Percentiles rank a stretch among this genome's conserved stretches.
These are phyloP conservation scores for Campylomormyrus tamandua DNA, from an alignment of 2,113 vertebrate genomes.

Conservation along the genomic window DNA sequence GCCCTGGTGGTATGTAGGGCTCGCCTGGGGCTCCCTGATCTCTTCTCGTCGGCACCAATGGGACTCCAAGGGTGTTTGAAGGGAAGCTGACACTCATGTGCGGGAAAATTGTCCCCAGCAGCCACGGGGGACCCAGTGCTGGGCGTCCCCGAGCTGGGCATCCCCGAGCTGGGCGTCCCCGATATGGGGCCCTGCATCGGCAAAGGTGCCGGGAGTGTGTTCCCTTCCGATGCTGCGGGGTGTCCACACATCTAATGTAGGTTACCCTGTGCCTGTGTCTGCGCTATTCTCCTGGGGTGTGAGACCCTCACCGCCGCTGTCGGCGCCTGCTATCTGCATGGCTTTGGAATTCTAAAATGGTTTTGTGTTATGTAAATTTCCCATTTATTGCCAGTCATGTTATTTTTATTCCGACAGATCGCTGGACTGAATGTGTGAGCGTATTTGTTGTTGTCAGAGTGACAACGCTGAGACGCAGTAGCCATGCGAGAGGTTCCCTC, in stretches of 20 bases:
- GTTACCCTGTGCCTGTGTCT: background rate
- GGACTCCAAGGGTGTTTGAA: background rate
- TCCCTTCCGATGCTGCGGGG: background rate
- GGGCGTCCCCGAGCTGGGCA: background rate
- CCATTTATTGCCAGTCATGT: background rate
- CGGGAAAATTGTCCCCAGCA: background rate
- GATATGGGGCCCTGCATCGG: background rate
- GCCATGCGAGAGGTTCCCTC: slow-evolving; percentile 19
- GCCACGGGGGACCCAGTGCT: background rate
- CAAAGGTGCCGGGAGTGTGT: background rate
- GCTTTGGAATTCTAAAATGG: background rate
- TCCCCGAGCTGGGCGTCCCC: background rate
- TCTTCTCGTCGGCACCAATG: background rate
- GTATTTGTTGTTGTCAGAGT: background rate
- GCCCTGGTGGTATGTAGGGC: background rate
- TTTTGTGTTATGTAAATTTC: background rate
- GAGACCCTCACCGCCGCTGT: background rate
- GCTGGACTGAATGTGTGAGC: background rate
- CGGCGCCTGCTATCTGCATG: background rate
- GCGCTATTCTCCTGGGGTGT: background rate
- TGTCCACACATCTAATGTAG: background rate
- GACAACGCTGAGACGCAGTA: background rate
- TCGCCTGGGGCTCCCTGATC: background rate
- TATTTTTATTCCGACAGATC: background rate
- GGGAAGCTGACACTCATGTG: background rate